Evolutionary conservation across 2,797 vertebrate genomes (phyloP).

Genomic region (Coranthus polyacanthus): DNA sequence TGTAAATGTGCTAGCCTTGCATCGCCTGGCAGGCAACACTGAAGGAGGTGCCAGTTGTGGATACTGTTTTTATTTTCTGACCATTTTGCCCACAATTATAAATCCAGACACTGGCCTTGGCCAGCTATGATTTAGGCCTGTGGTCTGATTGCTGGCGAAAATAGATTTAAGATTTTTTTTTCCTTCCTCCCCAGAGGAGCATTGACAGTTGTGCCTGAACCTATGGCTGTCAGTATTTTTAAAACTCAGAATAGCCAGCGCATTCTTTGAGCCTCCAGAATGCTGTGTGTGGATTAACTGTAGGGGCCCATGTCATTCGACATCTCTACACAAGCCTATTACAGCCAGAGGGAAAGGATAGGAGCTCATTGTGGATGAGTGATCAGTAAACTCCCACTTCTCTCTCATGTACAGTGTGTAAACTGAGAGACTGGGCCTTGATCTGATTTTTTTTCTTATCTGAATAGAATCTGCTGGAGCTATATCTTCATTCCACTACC

Average conservation of each 20-base stretch:
- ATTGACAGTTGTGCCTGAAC: slow-evolving; percentile 82
- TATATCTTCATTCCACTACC: slow-evolving; percentile 56
- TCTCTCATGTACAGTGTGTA: slow-evolving; percentile 26
- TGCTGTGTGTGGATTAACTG: slow-evolving; percentile 81
- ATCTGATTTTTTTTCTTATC: slow-evolving; percentile 49
- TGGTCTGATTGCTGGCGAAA: slow-evolving; percentile 79
- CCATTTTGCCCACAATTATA: slow-evolving; percentile 75
- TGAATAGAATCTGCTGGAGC: slow-evolving; percentile 52
- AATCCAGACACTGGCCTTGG: slow-evolving; percentile 67
- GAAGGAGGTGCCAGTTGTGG: slow-evolving; percentile 74
- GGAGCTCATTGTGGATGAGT: slow-evolving; percentile 57
- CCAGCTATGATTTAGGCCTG: slow-evolving; percentile 69
- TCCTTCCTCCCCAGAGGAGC: slow-evolving; percentile 79
- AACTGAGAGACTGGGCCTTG: slow-evolving; percentile 26
- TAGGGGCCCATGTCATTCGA: slow-evolving; percentile 74
- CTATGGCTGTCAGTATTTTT: slow-evolving; percentile 82
- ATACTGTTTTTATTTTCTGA: slow-evolving; percentile 77
- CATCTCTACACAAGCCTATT: slow-evolving; percentile 74
- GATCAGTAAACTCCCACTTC: slow-evolving; percentile 40
- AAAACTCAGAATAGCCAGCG: slow-evolving; percentile 82
- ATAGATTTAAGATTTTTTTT: slow-evolving; percentile 78
- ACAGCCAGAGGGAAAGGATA: slow-evolving; percentile 58
- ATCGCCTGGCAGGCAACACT: slow-evolving; percentile 53
- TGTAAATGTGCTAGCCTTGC: slow-evolving; percentile 74
- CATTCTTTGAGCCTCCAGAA: slow-evolving; percentile 83